Evolutionary conservation across 2,113 vertebrate species (phyloP).

Genomic region (Chunga burmeisteri): DNA sequence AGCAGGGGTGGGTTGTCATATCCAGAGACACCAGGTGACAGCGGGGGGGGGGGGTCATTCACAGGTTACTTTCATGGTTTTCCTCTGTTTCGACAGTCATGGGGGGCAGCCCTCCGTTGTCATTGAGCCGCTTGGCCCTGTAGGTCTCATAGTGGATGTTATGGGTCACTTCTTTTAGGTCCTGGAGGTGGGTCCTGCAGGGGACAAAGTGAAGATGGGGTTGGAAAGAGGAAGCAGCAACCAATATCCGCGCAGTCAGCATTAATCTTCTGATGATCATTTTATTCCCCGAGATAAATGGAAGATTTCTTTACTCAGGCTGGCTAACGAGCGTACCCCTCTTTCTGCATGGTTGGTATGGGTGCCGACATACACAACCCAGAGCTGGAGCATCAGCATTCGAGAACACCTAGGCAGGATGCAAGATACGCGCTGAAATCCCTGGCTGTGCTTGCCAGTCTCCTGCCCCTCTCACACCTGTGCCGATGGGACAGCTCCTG

Average conservation of each 20-base stretch:
- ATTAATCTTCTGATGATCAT: neutral
- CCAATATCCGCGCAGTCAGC: neutral
- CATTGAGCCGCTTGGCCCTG: constrained; percentile 92
- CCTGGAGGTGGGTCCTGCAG: constrained; percentile 93
- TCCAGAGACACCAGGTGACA: constrained; percentile 23
- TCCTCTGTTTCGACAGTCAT: constrained; percentile 79
- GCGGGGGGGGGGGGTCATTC: constrained; percentile 37
- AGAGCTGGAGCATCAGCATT: neutral
- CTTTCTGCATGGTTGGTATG: neutral
- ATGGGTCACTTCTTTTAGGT: constrained; percentile 97
- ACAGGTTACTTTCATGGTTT: constrained; percentile 90
- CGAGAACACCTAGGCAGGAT: neutral
- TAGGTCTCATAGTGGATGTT: constrained; percentile 99
- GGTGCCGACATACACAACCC: neutral
- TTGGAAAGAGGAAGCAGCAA: neutral
- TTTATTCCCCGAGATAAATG: neutral
- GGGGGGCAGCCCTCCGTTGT: constrained; percentile 91
- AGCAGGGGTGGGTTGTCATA: constrained; percentile 14
- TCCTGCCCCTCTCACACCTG: neutral
- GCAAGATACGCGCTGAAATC: neutral
- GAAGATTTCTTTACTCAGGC: neutral
- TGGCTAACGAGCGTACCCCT: neutral
- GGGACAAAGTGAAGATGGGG: neutral
- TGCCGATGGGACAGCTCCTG: neutral
- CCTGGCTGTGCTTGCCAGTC: neutral